phyloP scores from a whole-genome alignment of 2,113 vertebrate genomes.

The Anoura caudifer region DNA sequence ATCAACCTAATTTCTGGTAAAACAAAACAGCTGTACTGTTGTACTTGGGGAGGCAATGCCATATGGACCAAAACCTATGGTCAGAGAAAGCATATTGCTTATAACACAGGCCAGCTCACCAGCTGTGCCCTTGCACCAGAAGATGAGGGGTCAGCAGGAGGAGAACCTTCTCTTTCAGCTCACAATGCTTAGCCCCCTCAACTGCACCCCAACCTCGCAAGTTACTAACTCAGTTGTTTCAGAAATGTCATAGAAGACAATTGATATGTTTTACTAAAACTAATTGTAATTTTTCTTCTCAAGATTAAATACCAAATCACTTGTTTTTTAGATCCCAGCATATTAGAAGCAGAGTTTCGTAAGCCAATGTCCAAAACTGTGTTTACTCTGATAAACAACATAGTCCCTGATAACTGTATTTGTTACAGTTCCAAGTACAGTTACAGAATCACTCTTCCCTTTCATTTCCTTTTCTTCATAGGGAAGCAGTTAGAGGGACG shows the following conservation, averaged over 20 bases:
- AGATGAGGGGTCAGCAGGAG: conserved; percentile 12
- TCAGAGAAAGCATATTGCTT: conserved; percentile 46
- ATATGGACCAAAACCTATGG: conserved; percentile 46
- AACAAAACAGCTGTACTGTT: conserved; percentile 53
- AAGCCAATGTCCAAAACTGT: not conserved
- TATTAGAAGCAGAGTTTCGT: not conserved
- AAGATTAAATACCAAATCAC: not conserved
- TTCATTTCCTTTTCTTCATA: not conserved
- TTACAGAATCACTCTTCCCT: not conserved
- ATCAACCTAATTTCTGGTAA: conserved; percentile 50
- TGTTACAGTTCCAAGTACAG: not conserved
- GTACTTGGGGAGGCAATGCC: conserved; percentile 9
- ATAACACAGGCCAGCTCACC: conserved; percentile 4
- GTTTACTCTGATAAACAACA: not conserved
- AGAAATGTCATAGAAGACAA: conserved; percentile 35
- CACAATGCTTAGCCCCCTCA: not conserved
- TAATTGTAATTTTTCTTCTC: conserved; percentile 6
- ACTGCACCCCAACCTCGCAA: not conserved
- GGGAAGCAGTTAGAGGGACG: not conserved
- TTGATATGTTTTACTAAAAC: conserved; percentile 50
- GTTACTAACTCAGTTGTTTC: conserved; percentile 11
- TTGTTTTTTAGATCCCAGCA: conserved; percentile 16
- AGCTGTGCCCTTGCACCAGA: conserved; percentile 49
- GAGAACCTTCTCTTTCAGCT: not conserved
- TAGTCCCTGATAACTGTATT: not conserved